A percentile compares a stretch with the other conserved stretches of the same genome.
Conservation (phyloP, 2,888 invertebrate genomes). For the Isoperla grammatica region DNA sequence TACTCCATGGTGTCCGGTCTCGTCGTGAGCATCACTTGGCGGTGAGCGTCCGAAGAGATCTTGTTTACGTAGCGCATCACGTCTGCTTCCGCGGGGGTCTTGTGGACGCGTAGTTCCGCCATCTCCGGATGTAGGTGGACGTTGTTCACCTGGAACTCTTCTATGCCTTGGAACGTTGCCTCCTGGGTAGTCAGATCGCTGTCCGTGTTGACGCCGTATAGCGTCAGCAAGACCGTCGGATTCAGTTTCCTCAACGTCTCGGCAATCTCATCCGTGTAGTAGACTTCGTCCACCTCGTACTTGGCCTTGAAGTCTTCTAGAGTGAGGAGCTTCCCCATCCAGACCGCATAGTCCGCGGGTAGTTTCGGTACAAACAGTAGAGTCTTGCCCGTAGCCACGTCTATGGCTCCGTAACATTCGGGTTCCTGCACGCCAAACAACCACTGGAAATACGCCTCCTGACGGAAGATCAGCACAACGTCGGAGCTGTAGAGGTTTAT, state of each 20-base stretch:
- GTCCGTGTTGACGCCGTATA: conserved; percentile 84
- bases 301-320: conserved; percentile 67
- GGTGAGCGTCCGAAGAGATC: conserved; percentile 94
- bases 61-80: conserved; percentile 86
- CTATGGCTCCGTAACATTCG: conserved; percentile 73
- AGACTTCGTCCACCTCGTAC: conserved; percentile 78
- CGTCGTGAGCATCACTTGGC: conserved; percentile 75
- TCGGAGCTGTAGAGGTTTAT: conserved; percentile 82
- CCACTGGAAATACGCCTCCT: conserved; percentile 98
- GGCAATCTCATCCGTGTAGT: conserved; percentile 68
- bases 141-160: conserved; percentile 71
- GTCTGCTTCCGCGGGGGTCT: conserved; percentile 78
- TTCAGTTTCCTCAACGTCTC: conserved; percentile 55
- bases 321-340: conserved; percentile 82
- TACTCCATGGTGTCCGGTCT: conserved; percentile 73
- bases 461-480: conserved; percentile 70
- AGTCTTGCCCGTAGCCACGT: conserved; percentile 61
- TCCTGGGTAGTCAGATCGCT: conserved; percentile 73
- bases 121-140: conserved; percentile 73
- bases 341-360: conserved; percentile 81
- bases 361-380: conserved; percentile 82
- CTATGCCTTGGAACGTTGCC: conserved; percentile 80
- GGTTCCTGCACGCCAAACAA: conserved; percentile 83
- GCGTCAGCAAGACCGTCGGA: conserved; percentile 47
- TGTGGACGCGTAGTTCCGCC: conserved; percentile 80